These are phyloP conservation scores for Hypselothyrea guttata DNA, from an alignment of 2,888 invertebrate species.

Conservation along the genomic window DNA sequence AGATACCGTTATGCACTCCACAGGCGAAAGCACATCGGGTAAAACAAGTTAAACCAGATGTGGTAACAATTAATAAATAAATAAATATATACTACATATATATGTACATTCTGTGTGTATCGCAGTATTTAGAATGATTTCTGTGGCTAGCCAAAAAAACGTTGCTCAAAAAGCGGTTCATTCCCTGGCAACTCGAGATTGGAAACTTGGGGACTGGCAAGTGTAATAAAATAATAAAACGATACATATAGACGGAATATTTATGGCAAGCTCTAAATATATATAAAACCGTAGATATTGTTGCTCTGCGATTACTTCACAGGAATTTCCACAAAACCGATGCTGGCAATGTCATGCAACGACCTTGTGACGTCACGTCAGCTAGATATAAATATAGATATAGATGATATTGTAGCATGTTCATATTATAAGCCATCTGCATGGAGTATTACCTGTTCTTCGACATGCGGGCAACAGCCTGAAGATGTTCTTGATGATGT, in stretches of 20 bases:
- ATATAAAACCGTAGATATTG: slow-evolving; percentile 8
- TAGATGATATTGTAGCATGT: slow-evolving; percentile 24
- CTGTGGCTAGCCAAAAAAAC: slow-evolving; percentile 42
- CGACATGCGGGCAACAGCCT: slow-evolving; percentile 28
- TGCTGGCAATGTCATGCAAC: slow-evolving; percentile 47
- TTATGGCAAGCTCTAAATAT: slow-evolving; percentile 20
- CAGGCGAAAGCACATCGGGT: slow-evolving; percentile 23
- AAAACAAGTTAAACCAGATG: slow-evolving; percentile 68
- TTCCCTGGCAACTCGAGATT: slow-evolving; percentile 24
- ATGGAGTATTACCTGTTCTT: slow-evolving; percentile 43
- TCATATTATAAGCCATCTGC: slow-evolving; percentile 11
- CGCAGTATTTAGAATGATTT: slow-evolving; percentile 35
- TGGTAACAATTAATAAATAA: slow-evolving; percentile 33
- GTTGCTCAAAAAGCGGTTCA: slow-evolving; percentile 29
- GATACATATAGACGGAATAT: slow-evolving; percentile 25
- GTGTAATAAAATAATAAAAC: slow-evolving; percentile 28
- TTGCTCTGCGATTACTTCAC: slow-evolving; percentile 37
- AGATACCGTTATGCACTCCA: slow-evolving; percentile 57
- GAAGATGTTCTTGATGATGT: slow-evolving; percentile 4
- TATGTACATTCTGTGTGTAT: neutral
- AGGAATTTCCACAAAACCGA: slow-evolving; percentile 62
- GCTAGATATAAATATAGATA: slow-evolving; percentile 16
- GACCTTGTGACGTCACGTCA: slow-evolving; percentile 67
- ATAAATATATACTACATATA: slow-evolving; percentile 13
- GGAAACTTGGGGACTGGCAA: slow-evolving; percentile 1